Evolutionary conservation across 2,797 vertebrate genomes (phyloP).

Genomic region (Agapornis canus): DNA sequence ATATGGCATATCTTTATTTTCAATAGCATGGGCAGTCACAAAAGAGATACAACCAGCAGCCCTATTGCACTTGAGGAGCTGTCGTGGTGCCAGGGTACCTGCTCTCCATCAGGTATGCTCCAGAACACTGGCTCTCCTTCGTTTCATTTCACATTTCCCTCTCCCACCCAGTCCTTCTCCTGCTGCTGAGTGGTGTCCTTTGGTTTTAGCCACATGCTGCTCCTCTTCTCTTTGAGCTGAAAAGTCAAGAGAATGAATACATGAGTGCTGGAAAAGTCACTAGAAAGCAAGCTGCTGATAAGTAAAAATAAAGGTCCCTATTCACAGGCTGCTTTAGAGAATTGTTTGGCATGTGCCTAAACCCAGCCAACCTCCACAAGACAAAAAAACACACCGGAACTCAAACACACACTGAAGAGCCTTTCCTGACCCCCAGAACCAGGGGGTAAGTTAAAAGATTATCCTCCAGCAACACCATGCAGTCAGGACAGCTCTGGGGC

Average conservation of each 20-base stretch:
- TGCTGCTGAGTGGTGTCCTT: neutral
- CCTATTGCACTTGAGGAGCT: neutral
- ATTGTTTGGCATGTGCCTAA: neutral
- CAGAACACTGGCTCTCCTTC: neutral
- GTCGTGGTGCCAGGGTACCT: neutral
- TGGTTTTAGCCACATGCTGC: neutral
- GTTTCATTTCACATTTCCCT: conserved; percentile 24
- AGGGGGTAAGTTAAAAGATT: neutral
- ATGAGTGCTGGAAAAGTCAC: neutral
- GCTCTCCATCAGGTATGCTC: neutral
- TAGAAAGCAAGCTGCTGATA: neutral
- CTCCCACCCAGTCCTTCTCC: neutral
- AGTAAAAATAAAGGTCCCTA: neutral
- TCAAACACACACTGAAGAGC: neutral
- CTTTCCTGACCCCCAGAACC: neutral
- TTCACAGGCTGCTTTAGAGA: neutral
- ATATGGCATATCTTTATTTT: conserved; percentile 36
- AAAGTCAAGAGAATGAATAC: conserved; percentile 5
- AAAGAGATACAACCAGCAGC: neutral
- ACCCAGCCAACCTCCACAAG: neutral
- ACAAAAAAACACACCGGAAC: neutral
- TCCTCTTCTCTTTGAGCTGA: conserved; percentile 41
- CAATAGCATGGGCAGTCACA: neutral
- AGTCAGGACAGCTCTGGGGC: neutral
- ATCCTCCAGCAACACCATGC: neutral